phyloP scores from a whole-genome alignment of 2,888 invertebrate genomes.

The Amorpha juglandis region DNA sequence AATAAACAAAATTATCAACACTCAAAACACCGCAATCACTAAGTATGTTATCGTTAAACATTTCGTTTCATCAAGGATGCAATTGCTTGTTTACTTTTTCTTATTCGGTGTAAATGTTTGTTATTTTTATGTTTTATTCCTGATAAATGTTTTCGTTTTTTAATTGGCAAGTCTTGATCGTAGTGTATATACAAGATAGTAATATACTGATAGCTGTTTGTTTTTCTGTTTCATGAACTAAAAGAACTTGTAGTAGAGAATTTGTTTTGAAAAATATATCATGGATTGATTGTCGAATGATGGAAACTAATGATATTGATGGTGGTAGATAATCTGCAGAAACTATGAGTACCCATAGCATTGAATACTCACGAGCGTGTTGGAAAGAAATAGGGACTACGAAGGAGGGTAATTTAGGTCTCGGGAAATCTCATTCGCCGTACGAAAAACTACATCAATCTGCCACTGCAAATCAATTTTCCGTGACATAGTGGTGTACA shows the following conservation, averaged over 20 bases:
- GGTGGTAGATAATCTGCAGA: too few species aligned
- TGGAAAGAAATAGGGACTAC: too few species aligned
- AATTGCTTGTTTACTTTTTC: slow-evolving; percentile 11
- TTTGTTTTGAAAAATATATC: not conserved
- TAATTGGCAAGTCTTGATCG: too few species aligned
- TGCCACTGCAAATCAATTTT: too few species aligned
- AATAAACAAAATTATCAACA: not conserved
- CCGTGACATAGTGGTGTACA: too few species aligned
- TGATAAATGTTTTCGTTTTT: not conserved
- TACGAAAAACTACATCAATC: too few species aligned
- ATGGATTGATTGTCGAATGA: too few species aligned
- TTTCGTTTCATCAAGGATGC: slow-evolving; percentile 22
- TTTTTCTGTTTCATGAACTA: not conserved
- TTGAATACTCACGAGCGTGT: too few species aligned
- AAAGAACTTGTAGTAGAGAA: not conserved
- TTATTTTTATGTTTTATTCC: slow-evolving; percentile 14
- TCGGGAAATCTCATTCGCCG: too few species aligned
- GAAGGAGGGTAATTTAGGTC: too few species aligned
- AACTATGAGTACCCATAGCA: too few species aligned
- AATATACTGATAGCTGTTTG: not conserved
- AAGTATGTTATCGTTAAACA: not conserved
- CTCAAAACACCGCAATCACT: not conserved
- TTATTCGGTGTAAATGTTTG: slow-evolving; percentile 10
- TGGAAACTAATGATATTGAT: too few species aligned
- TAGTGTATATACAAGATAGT: not conserved